Evolutionary conservation across 2,113 vertebrate genomes (phyloP).

Genomic region (Harpagus bidentatus): DNA sequence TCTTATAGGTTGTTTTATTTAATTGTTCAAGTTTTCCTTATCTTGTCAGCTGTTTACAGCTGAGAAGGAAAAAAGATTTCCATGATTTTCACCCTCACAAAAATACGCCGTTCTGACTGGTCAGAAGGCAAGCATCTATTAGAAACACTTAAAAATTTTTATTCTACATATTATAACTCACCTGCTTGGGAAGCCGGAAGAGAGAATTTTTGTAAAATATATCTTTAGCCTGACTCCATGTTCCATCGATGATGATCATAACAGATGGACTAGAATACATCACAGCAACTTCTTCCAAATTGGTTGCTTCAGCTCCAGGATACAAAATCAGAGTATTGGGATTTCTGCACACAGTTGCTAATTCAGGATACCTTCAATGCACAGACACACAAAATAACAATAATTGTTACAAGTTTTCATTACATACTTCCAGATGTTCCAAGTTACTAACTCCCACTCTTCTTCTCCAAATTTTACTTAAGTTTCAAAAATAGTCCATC

Average conservation of each 20-base stretch:
- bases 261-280: constrained; percentile 71
- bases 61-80: not conserved
- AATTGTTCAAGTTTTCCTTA: not conserved
- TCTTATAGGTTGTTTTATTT: not conserved
- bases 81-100: not conserved
- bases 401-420: not conserved
- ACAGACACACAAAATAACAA: not conserved
- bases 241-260: constrained; percentile 93
- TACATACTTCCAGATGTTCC: not conserved
- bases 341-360: constrained; percentile 85
- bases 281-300: constrained; percentile 81
- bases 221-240: constrained; percentile 97
- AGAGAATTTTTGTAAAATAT: constrained; percentile 94
- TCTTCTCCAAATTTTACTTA: not conserved
- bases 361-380: constrained; percentile 84
- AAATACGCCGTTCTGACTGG: not conserved
- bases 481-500: not conserved
- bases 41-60: not conserved
- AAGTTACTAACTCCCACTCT: not conserved
- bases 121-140: not conserved
- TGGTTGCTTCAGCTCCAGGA: constrained; percentile 86
- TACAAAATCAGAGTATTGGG: constrained; percentile 87
- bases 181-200: constrained; percentile 91
- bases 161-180: constrained; percentile 45
- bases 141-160: not conserved